A percentile compares a stretch with the other conserved stretches of the same genome.
Evolutionary conservation across 2,113 vertebrate species (phyloP).

Genomic region (Notarius lentiginosus): DNA sequence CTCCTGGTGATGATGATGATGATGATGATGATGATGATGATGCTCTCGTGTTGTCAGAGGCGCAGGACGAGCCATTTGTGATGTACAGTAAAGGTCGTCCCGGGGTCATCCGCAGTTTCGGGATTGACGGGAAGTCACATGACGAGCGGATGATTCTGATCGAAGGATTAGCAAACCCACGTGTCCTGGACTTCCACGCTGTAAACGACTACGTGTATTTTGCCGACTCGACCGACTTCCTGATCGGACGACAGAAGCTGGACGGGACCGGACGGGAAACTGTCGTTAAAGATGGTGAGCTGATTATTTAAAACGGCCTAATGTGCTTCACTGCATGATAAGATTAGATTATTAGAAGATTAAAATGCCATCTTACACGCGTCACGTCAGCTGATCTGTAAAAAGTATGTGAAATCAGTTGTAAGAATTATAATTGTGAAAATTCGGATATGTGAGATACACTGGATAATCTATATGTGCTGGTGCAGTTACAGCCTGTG

Average conservation of each 20-base stretch:
- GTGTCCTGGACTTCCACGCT: constrained; percentile 84
- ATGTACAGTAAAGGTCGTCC: constrained; percentile 88
- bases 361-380: no score
- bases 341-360: not conserved
- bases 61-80: constrained; percentile 85
- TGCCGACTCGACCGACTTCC: constrained; percentile 84
- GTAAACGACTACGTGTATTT: constrained; percentile 84
- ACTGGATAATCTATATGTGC: no score
- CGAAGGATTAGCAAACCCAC: constrained; percentile 82
- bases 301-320: not conserved
- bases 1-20: constrained; percentile 59
- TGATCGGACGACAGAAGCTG: constrained; percentile 86
- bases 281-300: constrained; percentile 84
- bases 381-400: no score
- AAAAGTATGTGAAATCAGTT: no score
- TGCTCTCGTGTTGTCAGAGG: constrained; percentile 76
- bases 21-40: no score
- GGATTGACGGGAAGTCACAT: constrained; percentile 79
- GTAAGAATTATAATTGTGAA: no score
- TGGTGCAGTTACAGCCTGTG: no score
- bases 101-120: constrained; percentile 84
- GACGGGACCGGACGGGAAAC: constrained; percentile 83
- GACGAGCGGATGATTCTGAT: constrained; percentile 85
- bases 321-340: not conserved
- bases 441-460: no score